A percentile compares a stretch with the other conserved stretches of the same genome.
Conservation (phyloP, 2,113 vertebrate species). For the Anhinga rufa region DNA sequence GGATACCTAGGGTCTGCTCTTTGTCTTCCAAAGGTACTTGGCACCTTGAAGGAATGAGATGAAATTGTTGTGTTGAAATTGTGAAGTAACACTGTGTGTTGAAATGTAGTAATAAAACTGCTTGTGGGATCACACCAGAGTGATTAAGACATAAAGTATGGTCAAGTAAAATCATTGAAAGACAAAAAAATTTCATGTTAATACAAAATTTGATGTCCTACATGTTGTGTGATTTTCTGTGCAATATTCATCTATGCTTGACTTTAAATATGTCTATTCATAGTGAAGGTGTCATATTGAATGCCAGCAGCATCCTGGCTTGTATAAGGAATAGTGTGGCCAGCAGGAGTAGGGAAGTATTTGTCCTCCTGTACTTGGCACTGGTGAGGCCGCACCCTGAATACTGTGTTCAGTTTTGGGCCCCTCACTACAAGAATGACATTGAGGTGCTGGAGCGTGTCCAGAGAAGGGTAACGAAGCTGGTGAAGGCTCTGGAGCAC, state of each 20-base stretch:
- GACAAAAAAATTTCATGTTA: neutral
- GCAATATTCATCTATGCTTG: neutral
- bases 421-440: too few species aligned
- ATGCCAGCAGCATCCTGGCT: too few species aligned
- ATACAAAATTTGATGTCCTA: neutral
- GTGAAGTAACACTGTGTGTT: neutral
- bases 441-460: too few species aligned
- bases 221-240: neutral
- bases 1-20: neutral
- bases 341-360: too few species aligned
- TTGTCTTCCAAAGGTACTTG: neutral
- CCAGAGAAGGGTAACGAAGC: too few species aligned
- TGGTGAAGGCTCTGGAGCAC: too few species aligned
- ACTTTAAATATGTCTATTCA: neutral
- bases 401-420: too few species aligned
- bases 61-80: neutral
- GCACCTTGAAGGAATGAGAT: neutral
- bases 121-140: neutral
- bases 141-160: neutral
- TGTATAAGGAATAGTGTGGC: too few species aligned
- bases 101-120: neutral
- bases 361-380: too few species aligned
- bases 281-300: neutral
- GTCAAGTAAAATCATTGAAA: neutral
- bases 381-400: too few species aligned